A percentile compares a stretch with the other conserved stretches of the same genome.
phyloP scores from a whole-genome alignment of 2,797 vertebrate genomes.

The Spea hammondii region DNA sequence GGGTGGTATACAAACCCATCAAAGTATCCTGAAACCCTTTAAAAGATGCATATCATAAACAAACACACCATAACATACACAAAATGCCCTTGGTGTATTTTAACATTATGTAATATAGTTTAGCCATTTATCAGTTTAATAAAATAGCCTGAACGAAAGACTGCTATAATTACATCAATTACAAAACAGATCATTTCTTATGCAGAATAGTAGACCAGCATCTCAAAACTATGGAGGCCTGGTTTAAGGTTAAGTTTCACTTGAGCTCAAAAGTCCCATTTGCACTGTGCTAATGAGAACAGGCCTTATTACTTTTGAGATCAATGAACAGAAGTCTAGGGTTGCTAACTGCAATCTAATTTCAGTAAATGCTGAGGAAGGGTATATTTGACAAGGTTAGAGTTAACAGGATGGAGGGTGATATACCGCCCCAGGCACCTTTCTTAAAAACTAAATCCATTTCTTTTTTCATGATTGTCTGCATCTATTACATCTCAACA shows the following conservation, averaged over 20 bases:
- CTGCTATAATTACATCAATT: no score
- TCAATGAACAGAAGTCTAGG: constrained; percentile 30
- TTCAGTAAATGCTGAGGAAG: constrained; percentile 1
- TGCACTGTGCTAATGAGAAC: constrained; percentile 22
- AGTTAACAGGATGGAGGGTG: constrained; percentile 46
- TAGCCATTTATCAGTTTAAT: no score
- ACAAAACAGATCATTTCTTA: no score
- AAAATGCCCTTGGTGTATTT: no score
- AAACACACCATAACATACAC: no score
- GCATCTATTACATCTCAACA: constrained; percentile 53
- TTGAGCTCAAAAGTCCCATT: constrained; percentile 24
- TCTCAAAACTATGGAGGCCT: neutral
- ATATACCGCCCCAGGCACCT: constrained; percentile 44
- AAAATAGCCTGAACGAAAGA: no score
- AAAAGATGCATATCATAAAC: no score
- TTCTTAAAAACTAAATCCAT: constrained; percentile 54
- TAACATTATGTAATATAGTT: no score
- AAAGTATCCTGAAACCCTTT: no score
- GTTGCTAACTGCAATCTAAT: constrained; percentile 34
- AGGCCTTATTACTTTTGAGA: constrained; percentile 7
- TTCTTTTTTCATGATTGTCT: constrained; percentile 54
- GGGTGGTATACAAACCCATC: no score
- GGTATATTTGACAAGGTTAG: neutral
- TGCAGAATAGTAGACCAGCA: no score
- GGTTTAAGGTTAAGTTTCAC: neutral